A percentile compares a stretch with the other conserved stretches of the same genome.
Evolutionary conservation across 30 jellyfish, hydroid and myxozoan genomes (phyloP).

Genomic region (Chrysaora quinquecirrha): DNA sequence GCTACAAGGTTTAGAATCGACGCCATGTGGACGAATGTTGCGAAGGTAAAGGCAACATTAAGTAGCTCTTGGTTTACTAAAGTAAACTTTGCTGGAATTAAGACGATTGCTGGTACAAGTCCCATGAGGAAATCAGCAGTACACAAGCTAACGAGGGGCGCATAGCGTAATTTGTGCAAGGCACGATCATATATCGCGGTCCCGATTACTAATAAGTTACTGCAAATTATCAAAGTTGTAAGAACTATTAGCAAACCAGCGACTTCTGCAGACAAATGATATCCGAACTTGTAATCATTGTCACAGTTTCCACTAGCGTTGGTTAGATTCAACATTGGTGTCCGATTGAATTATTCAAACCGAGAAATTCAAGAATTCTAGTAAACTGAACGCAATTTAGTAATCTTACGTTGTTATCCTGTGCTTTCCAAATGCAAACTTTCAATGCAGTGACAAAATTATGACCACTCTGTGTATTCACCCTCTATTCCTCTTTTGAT

Average conservation of each 20-base stretch:
- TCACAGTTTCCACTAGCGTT: no score
- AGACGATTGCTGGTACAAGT: not conserved
- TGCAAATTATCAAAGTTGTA: not conserved
- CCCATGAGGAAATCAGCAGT: constrained; percentile 44
- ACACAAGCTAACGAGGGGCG: constrained; percentile 52
- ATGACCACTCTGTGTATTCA: no score
- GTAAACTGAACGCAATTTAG: no score
- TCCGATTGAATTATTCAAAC: no score
- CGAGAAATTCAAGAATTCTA: no score
- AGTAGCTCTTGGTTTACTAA: not conserved
- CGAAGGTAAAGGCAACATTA: not conserved
- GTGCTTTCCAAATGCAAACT: no score
- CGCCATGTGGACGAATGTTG: constrained; percentile 33
- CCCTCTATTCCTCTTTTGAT: no score
- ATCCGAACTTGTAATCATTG: no score
- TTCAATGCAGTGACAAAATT: no score
- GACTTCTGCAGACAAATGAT: not conserved
- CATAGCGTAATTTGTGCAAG: constrained; percentile 4
- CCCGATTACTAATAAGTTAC: constrained; percentile 32
- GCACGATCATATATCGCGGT: constrained; percentile 15
- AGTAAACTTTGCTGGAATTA: not conserved
- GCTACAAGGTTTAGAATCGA: constrained; percentile 41
- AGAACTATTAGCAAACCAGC: not conserved
- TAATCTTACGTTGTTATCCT: no score
- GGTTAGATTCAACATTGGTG: no score